Evolutionary conservation across 2,797 vertebrate species (phyloP), one percentile per base, ranked within the genome.

Genomic region (Chloroceryle amazona): DNA sequence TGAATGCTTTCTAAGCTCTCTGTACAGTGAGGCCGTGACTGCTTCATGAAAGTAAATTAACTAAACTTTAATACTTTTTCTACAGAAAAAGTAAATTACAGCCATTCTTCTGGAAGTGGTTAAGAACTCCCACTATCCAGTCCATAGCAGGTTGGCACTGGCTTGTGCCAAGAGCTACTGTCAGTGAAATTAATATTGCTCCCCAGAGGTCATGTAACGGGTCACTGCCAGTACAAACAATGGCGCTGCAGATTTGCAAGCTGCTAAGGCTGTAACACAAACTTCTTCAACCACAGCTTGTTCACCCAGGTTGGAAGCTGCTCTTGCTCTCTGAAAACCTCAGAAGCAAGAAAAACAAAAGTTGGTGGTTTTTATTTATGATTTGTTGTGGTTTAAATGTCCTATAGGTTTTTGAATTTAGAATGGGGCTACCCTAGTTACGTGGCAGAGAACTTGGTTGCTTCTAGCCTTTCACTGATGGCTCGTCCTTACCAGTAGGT

Each of bases 121-220:
- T 87, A 76, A 86, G 90, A 92, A 74, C 86, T 93, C 84, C 86
- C 63, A 44, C 89, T 82, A 33, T 82, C 61, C 13, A 57, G 60
- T 80, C 86, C 13, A 3, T 85, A 61, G 70, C 4, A 71, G 57
- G 63, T 5, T 96, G 96, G 83, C 92, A 95, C 44, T 0, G 1
- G 29, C 17, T 62, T 92, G 78, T 93, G 96, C 95, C 95, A 93
- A 92, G 89, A 93, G 86, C 93, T 94, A 94, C 95, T 84, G 94
- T 92, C 83, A 74, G 63, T 86, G 93, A 94, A 89, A 90, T 91
- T 47, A 73, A 80, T 96, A 84, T 86, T 89, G 92, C 54, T 95
- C 95, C 93, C 90, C 35, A 63, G 95, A 74, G 90, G 74, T 85
- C 86, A 14, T 9, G 2, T 81, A 85, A 63, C 1, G 0, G 63